A percentile compares a stretch with the other conserved stretches of the same genome.
phyloP scores from a whole-genome alignment of 1,140 invertebrate species.

The Bombus impatiens region DNA sequence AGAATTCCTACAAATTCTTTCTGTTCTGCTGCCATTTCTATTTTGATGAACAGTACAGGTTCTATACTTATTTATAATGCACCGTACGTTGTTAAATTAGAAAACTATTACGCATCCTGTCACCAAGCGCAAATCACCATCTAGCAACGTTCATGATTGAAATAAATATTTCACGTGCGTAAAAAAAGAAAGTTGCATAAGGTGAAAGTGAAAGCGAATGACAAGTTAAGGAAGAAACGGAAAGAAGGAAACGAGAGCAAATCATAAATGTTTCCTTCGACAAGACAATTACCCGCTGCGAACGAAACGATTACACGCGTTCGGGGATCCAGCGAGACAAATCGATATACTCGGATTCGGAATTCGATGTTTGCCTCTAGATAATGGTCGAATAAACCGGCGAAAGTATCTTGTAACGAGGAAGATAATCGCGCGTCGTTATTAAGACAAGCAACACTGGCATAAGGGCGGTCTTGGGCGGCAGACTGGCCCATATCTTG shows the following conservation, averaged over 20 bases:
- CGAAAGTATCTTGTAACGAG: conserved; percentile 43
- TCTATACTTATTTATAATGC: too few relatives aligned
- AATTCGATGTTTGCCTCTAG: background rate
- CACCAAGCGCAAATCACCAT: background rate
- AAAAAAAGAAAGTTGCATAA: background rate
- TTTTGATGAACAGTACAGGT: too few relatives aligned
- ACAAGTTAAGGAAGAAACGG: background rate
- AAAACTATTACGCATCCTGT: too few relatives aligned
- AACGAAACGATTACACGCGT: background rate
- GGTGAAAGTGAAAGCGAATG: conserved; percentile 10
- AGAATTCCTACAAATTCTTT: too few relatives aligned
- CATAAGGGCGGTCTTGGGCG: conserved; percentile 48
- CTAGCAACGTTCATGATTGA: background rate
- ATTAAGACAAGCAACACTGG: conserved; percentile 45
- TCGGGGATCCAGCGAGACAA: background rate
- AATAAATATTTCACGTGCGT: background rate
- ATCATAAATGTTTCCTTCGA: background rate
- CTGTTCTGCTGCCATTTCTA: too few relatives aligned
- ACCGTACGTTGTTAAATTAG: too few relatives aligned
- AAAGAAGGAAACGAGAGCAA: background rate
- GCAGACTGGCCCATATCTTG: conserved; percentile 73
- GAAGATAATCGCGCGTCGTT: conserved; percentile 51
- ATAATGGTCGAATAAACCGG: conserved; percentile 31
- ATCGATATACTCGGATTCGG: background rate
- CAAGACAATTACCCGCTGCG: background rate